A percentile compares a stretch with the other conserved stretches of the same genome.
Conservation (phyloP, 92 coral and sea anemone genomes). For the Phenganax subtilis region DNA sequence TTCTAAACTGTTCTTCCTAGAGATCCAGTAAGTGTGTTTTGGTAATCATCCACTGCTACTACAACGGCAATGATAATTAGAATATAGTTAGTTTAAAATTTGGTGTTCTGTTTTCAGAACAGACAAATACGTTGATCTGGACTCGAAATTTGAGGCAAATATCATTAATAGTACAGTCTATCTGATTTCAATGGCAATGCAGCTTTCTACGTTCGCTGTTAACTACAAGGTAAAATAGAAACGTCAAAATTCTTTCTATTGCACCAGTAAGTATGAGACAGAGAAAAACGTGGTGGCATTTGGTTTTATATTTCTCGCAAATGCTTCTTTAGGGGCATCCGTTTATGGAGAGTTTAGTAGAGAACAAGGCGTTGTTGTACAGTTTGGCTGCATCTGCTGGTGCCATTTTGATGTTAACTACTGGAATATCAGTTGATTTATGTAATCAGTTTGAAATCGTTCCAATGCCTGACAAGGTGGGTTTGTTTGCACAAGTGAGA, state of each 20-base stretch:
- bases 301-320: not conserved
- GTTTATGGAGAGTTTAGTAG: slow-evolving; percentile 89
- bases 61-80: not conserved
- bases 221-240: slow-evolving; percentile 72
- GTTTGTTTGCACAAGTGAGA: not conserved
- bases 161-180: slow-evolving; percentile 95
- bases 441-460: slow-evolving; percentile 89
- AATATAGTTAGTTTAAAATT: too few species aligned
- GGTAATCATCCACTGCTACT: not conserved
- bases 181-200: slow-evolving; percentile 89
- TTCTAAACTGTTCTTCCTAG: too few species aligned
- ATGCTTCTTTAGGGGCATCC: slow-evolving; percentile 71
- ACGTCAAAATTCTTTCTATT: not conserved
- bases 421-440: slow-evolving; percentile 76
- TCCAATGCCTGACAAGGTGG: slow-evolving; percentile 82
- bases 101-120: slow-evolving; percentile 46
- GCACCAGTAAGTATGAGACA: not conserved
- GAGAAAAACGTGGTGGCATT: not conserved
- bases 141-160: slow-evolving; percentile 89
- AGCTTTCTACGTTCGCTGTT: slow-evolving; percentile 86
- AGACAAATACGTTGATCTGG: slow-evolving; percentile 66
- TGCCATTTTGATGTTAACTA: slow-evolving; percentile 66
- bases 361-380: slow-evolving; percentile 83
- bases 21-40: not conserved
- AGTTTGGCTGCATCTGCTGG: slow-evolving; percentile 82